Percentiles rank a stretch among this genome's conserved stretches.
These are phyloP conservation scores for Lophius americanus DNA, from an alignment of 2,797 vertebrate species.

Conservation along the genomic window DNA sequence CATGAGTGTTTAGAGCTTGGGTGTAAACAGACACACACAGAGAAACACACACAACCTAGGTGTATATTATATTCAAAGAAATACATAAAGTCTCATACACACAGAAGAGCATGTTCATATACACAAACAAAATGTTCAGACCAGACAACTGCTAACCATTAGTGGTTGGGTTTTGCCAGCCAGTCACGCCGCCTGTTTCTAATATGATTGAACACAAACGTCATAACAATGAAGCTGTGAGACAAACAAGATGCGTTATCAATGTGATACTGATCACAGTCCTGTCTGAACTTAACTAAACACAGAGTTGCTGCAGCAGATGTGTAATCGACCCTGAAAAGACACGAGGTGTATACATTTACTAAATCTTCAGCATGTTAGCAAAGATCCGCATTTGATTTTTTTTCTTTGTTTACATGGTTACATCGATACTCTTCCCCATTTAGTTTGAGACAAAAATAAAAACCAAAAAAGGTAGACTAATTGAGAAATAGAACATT, in stretches of 20 bases:
- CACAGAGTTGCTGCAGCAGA: not conserved
- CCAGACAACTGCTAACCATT: slow-evolving; percentile 97
- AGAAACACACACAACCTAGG: slow-evolving; percentile 55
- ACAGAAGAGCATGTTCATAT: not conserved
- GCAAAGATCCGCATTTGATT: not conserved
- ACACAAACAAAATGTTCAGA: slow-evolving; percentile 24
- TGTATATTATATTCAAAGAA: slow-evolving; percentile 16
- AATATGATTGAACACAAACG: slow-evolving; percentile 94
- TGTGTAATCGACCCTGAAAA: not conserved
- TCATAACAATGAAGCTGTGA: slow-evolving; percentile 95
- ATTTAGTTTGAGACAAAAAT: too few relatives aligned
- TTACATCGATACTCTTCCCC: too few relatives aligned
- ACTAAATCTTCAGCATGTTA: not conserved
- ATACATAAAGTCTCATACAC: not conserved
- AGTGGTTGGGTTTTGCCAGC: slow-evolving; percentile 92
- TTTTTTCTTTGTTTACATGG: not conserved
- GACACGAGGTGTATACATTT: not conserved
- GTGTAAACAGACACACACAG: slow-evolving; percentile 91
- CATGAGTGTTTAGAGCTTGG: slow-evolving; percentile 89
- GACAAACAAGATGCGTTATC: slow-evolving; percentile 94
- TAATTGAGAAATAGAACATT: too few relatives aligned
- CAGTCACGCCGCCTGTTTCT: slow-evolving; percentile 93
- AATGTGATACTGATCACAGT: slow-evolving; percentile 86
- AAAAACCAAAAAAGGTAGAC: too few relatives aligned
- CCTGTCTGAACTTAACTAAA: slow-evolving; percentile 38